Base-by-base conservation (phyloP, 2,113 vertebrate genomes). In the Lontra canadensis region DNA sequence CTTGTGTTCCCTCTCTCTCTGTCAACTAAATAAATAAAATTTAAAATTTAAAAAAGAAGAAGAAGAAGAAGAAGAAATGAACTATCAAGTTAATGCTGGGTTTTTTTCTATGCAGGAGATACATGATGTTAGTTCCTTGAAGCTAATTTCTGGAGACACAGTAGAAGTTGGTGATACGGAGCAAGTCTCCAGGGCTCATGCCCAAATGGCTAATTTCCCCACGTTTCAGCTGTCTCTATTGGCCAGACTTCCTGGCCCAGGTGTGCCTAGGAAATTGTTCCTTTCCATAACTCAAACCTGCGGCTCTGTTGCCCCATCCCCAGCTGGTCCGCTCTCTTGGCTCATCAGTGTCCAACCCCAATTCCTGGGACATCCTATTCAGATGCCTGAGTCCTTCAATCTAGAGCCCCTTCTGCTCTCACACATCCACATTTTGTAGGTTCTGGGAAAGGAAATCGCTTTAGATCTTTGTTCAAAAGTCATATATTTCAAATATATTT, bases 401-500 rank as follows among this genome's bases (percentile, higher is more conserved):
- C 76, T n/a, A 59, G 17, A 39, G 79, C 17, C 18, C 10, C 49
- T 82, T 89, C 20, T 29, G 8, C 84, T 80, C 87, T 42, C 63
- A 81, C 20, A 9, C 7, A 42, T 25, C 1, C 20, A 25, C 44
- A 13, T 92, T 76, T 59, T 44, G 82, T 55, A 92, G 49, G 47
- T 88, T 93, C 94, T 36, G 23, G 31, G 42, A 67, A 92, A 87
- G 73, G 59, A 93, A 95, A 73, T 34, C 67, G 52, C 26, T 91
- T 90, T 42, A 94, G 63, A 84, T 65, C 94, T 97, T 92, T 74
- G 82, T 87, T 96, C 95, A 82, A 74, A 89, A 93, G 52, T 69
- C 73, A 42, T n/a, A n/a, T 73, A 88, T 93, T 88, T 97, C 93
- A 95, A 93, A 95, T 83, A 55, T 20, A 85, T 88, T 96, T 98